phyloP scores from a whole-genome alignment of 2,888 invertebrate genomes.

The Schizotus pectinicornis region DNA sequence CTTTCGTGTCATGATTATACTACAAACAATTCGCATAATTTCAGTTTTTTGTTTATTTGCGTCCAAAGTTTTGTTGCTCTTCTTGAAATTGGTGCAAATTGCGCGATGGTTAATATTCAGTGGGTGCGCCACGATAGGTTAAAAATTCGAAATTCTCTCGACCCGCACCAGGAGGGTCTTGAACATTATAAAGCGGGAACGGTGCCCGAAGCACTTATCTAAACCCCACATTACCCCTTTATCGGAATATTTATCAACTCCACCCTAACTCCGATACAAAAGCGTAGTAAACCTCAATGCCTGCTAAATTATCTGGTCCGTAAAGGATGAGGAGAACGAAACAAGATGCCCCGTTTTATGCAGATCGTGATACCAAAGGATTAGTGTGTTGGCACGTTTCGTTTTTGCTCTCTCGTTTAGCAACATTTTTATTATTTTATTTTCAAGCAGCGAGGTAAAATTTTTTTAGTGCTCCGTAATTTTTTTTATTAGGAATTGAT shows the following conservation, averaged over 20 bases:
- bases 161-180: conserved; percentile 7
- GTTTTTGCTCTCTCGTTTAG: too few relatives aligned
- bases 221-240: conserved; percentile 37
- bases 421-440: too few relatives aligned
- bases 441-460: too few relatives aligned
- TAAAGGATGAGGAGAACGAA: conserved; percentile 2
- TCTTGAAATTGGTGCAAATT: too few relatives aligned
- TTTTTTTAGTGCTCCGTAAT: too few relatives aligned
- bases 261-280: conserved; percentile 29
- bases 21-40: too few relatives aligned
- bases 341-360: conserved; percentile 4
- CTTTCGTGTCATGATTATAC: too few relatives aligned
- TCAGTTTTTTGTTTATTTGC: too few relatives aligned
- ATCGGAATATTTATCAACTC: conserved; percentile 38
- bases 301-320: conserved; percentile 5
- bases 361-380: conserved; percentile 2
- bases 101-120: too few relatives aligned
- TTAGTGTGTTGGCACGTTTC: not conserved
- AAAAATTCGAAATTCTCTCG: conserved; percentile 11
- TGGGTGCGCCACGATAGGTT: too few relatives aligned
- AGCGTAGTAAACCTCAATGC: conserved; percentile 9
- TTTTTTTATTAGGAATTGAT: too few relatives aligned
- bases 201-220: conserved; percentile 20
- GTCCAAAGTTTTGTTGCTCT: too few relatives aligned
- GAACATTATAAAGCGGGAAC: conserved; percentile 17